phyloP scores from a whole-genome alignment of 2,113 vertebrate genomes.

The Baryphthengus martii region DNA sequence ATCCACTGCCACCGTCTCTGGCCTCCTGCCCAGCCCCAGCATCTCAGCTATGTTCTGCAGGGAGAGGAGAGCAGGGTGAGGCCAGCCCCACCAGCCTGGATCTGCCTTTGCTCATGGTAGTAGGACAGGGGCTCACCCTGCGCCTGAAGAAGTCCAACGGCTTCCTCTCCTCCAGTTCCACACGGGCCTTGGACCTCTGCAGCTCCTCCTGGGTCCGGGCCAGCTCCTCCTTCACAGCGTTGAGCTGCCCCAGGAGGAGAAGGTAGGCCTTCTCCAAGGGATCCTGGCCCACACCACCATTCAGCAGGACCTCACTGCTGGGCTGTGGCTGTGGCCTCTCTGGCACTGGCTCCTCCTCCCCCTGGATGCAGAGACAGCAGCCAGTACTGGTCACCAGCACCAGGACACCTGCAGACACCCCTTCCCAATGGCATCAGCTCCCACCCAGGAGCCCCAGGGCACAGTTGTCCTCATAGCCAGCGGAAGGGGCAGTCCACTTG shows the following conservation, averaged over 20 bases:
- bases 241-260: background rate
- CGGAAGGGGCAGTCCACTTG: background rate
- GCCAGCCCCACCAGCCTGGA: background rate
- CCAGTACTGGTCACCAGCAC: background rate
- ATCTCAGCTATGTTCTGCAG: conserved; percentile 68
- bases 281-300: accelerated
- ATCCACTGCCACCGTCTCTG: conserved; percentile 12
- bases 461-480: background rate
- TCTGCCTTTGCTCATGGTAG: accelerated
- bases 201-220: background rate
- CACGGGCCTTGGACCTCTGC: background rate
- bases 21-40: conserved; percentile 67
- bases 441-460: too few relatives aligned
- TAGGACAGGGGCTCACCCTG: background rate
- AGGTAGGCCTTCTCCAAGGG: background rate
- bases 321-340: background rate
- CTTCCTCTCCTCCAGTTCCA: background rate
- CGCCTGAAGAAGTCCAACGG: background rate
- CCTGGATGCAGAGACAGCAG: background rate
- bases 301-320: accelerated
- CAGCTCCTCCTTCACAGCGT: background rate
- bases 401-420: too few relatives aligned
- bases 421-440: accelerated
- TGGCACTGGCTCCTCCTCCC: background rate
- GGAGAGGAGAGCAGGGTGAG: background rate